Evolutionary conservation across 1,140 invertebrate species (phyloP).

Genomic region (Plutomurus gul): DNA sequence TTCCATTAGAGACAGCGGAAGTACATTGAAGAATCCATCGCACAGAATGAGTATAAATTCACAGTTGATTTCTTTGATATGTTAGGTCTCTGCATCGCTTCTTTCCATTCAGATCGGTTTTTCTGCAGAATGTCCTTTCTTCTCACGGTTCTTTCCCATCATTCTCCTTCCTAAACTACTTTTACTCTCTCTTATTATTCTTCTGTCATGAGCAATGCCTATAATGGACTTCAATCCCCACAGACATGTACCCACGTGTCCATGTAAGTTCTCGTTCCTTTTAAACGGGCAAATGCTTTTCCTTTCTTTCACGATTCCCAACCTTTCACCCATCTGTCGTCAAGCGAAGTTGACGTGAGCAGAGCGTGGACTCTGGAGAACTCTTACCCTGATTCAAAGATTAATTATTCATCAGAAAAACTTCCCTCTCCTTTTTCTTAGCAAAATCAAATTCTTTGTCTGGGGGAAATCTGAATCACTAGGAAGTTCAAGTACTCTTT

Average conservation of each 20-base stretch:
- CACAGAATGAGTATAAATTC: background rate
- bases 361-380: background rate
- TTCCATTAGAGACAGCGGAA: conserved; percentile 1
- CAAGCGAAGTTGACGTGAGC: background rate
- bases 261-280: too few species aligned
- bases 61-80: background rate
- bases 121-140: background rate
- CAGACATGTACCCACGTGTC: too few species aligned
- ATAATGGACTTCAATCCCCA: too few species aligned
- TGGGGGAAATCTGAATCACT: too few species aligned
- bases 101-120: background rate
- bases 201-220: too few species aligned
- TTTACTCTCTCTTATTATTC: background rate
- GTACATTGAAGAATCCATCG: background rate
- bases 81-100: background rate
- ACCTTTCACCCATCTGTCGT: background rate
- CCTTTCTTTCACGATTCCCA: too few species aligned
- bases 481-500: too few species aligned
- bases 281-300: too few species aligned
- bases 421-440: background rate
- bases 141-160: background rate
- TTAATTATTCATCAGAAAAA: background rate
- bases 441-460: background rate
- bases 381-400: background rate
- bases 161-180: background rate